A percentile compares a stretch with the other conserved stretches of the same genome.
Conservation (phyloP, 1,140 invertebrate genomes). For the Drosophila suzukii region DNA sequence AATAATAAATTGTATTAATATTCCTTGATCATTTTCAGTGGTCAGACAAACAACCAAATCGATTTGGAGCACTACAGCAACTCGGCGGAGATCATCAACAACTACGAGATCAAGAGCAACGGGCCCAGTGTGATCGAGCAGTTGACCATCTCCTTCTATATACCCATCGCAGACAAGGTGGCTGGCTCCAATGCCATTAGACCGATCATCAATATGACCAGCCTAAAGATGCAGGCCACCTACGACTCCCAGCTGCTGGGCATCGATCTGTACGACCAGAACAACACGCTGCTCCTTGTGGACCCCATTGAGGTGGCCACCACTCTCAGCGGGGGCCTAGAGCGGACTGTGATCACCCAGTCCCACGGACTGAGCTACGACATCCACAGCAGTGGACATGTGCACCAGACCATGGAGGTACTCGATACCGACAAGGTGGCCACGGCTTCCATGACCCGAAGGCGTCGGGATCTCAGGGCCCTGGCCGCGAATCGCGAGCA, state of each 20-base stretch:
- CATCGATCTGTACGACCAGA: constrained; percentile 67
- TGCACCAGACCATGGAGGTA: constrained; percentile 40
- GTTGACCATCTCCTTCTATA: constrained; percentile 68
- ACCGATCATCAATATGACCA: constrained; percentile 69
- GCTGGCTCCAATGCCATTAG: constrained; percentile 53
- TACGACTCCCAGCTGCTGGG: constrained; percentile 69
- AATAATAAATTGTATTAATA: too few species aligned
- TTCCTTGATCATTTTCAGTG: constrained; percentile 28
- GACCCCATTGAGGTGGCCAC: constrained; percentile 59
- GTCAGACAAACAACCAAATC: constrained; percentile 61
- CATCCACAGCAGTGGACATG: constrained; percentile 55
- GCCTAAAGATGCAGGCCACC: constrained; percentile 69
- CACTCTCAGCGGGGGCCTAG: constrained; percentile 4
- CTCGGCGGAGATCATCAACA: constrained; percentile 65
- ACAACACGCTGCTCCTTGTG: constrained; percentile 67
- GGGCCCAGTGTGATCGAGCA: constrained; percentile 75
- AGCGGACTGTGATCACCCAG: constrained; percentile 48
- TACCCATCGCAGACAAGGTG: constrained; percentile 76
- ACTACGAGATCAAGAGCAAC: constrained; percentile 79
- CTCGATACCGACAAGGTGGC: constrained; percentile 52
- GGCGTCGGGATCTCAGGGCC: constrained; percentile 59
- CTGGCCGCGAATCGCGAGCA: constrained; percentile 75
- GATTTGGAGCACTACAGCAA: constrained; percentile 73
- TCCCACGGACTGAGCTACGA: constrained; percentile 54
- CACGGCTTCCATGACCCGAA: constrained; percentile 61